A percentile compares a stretch with the other conserved stretches of the same genome.
Evolutionary conservation across 2,888 invertebrate genomes (phyloP).

Genomic region (Ashinkailepas kermadecensis): DNA sequence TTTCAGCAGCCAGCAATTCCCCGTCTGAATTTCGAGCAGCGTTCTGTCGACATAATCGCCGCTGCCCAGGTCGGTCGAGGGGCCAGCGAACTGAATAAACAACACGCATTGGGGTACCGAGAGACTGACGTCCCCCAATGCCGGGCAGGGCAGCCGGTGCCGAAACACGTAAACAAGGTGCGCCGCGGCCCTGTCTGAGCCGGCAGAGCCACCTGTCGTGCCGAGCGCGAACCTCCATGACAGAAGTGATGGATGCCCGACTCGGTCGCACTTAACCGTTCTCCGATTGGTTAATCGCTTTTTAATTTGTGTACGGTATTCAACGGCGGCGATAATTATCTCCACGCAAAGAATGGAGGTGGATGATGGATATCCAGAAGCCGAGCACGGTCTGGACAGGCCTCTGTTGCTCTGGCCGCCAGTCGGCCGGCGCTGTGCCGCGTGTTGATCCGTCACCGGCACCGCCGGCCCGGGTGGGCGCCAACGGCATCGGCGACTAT

Average conservation of each 20-base stretch:
- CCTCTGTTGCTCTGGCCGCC: background rate
- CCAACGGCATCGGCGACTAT: background rate
- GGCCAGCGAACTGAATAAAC: background rate
- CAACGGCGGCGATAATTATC: slow-evolving; percentile 20
- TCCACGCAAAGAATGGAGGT: background rate
- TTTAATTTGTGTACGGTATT: slow-evolving; percentile 20
- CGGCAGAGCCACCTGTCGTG: background rate
- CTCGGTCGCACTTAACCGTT: background rate
- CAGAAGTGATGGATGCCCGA: slow-evolving; percentile 3
- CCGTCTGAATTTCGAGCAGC: background rate
- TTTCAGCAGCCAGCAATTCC: background rate
- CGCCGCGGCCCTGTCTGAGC: background rate
- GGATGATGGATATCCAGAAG: background rate
- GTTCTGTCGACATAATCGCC: background rate
- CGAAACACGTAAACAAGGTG: background rate
- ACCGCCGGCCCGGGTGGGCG: background rate
- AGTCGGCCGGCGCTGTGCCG: background rate
- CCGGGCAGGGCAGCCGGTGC: background rate
- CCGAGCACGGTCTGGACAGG: background rate
- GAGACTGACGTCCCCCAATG: background rate
- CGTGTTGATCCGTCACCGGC: background rate
- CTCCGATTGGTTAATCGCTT: slow-evolving; percentile 21
- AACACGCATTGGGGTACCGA: background rate
- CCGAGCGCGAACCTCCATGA: background rate
- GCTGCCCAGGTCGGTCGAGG: background rate